Evolutionary conservation across 1,140 invertebrate genomes (phyloP).

Genomic region (Drosophila subpulchrella): DNA sequence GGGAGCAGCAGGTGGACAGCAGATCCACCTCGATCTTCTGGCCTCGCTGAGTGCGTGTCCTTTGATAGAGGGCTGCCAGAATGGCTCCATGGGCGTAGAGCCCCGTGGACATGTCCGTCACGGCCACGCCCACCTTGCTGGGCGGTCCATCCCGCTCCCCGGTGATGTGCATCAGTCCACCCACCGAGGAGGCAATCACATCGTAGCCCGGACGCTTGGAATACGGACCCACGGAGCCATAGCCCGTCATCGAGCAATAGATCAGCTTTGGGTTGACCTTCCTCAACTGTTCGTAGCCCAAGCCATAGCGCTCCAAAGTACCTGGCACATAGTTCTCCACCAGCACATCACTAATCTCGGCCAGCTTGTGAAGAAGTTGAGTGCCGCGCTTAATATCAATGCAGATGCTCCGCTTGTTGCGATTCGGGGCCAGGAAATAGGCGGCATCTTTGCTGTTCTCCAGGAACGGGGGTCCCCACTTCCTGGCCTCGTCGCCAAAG

Average conservation of each 20-base stretch:
- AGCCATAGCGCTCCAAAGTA: conserved; percentile 90
- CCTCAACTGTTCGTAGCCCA: conserved; percentile 92
- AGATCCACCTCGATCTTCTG: conserved; percentile 98
- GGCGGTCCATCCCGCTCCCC: conserved; percentile 93
- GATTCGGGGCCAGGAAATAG: conserved; percentile 95
- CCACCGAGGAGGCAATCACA: conserved; percentile 96
- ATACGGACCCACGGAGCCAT: conserved; percentile 95
- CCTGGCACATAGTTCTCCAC: conserved; percentile 98
- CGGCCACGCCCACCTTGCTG: conserved; percentile 96
- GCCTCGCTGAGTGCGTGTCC: conserved; percentile 91
- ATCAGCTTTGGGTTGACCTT: conserved; percentile 92
- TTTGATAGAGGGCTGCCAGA: conserved; percentile 93
- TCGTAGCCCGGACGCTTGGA: conserved; percentile 95
- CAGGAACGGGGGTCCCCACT: conserved; percentile 97
- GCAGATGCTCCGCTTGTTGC: conserved; percentile 98
- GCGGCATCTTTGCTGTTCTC: conserved; percentile 89
- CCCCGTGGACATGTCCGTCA: conserved; percentile 97
- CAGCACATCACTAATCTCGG: conserved; percentile 92
- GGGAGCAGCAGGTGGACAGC: conserved; percentile 95
- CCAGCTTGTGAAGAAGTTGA: conserved; percentile 90
- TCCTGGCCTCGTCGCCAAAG: conserved; percentile 93
- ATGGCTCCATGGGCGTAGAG: conserved; percentile 98
- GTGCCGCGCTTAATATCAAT: conserved; percentile 93
- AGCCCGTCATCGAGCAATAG: conserved; percentile 98
- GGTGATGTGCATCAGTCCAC: conserved; percentile 95